These are phyloP conservation scores for Teleogryllus occipitalis DNA, from an alignment of 1,140 invertebrate species.

Conservation along the genomic window DNA sequence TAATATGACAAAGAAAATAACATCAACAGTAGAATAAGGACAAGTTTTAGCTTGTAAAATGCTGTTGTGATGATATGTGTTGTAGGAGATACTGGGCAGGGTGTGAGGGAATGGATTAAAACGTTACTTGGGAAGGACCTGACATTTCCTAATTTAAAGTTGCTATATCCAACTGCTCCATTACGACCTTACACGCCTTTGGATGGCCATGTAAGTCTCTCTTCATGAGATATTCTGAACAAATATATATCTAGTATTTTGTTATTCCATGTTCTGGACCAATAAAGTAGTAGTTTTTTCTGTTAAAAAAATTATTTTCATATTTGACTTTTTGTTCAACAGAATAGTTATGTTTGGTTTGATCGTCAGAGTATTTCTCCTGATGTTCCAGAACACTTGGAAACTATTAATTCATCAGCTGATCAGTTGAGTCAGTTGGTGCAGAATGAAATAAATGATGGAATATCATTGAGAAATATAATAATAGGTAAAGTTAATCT, in stretches of 20 bases:
- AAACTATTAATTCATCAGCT: conserved; percentile 50
- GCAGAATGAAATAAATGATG: conserved; percentile 49
- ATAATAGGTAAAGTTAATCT: conserved; percentile 43
- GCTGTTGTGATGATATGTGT: conserved; percentile 14
- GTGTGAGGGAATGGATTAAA: conserved; percentile 54
- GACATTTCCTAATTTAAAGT: conserved; percentile 56
- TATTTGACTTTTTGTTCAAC: neutral
- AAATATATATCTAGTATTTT: neutral
- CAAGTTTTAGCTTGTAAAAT: neutral
- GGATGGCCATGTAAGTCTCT: conserved; percentile 43
- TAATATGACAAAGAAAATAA: conserved; percentile 8
- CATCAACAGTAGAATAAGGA: neutral
- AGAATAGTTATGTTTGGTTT: conserved; percentile 52
- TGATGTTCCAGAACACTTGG: conserved; percentile 47
- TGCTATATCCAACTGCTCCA: conserved; percentile 63
- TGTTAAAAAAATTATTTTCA: neutral
- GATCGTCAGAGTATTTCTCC: conserved; percentile 50
- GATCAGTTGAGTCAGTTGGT: conserved; percentile 48
- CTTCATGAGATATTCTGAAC: neutral
- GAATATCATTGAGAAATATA: conserved; percentile 55
- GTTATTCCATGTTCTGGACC: neutral
- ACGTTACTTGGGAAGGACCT: conserved; percentile 48
- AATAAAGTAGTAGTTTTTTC: neutral
- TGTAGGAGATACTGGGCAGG: conserved; percentile 51
- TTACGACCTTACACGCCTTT: conserved; percentile 54